Percentiles rank a stretch among this genome's conserved stretches.
phyloP scores from a whole-genome alignment of 2,113 vertebrate genomes.

The Poeciliopsis occidentalis region DNA sequence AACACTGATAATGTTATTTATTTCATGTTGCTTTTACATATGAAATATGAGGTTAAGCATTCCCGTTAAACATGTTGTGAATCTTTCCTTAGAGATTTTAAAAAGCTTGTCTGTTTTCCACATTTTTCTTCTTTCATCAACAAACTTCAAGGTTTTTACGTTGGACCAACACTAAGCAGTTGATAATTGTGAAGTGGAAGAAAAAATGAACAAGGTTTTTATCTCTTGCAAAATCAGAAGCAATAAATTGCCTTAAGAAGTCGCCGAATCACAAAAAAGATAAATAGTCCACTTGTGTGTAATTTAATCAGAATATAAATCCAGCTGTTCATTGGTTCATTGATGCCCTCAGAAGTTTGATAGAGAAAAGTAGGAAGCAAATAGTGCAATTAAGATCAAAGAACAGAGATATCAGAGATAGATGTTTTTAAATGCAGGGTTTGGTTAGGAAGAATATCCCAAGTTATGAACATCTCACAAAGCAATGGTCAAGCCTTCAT shows the following conservation, averaged over 20 bases:
- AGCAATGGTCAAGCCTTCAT: no score
- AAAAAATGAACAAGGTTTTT: no score
- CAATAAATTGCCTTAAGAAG: no score
- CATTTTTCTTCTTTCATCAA: neutral
- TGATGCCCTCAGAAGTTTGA: no score
- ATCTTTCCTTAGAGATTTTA: neutral
- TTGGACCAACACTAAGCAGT: neutral
- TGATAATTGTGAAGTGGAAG: no score
- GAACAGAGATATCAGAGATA: neutral
- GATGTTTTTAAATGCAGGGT: neutral
- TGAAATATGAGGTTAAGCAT: neutral
- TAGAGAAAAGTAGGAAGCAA: neutral
- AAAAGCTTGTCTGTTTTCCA: neutral
- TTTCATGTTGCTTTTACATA: constrained; percentile 2
- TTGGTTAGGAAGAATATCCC: no score
- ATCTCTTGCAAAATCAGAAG: no score
- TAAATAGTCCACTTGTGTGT: no score
- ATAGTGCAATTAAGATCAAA: neutral
- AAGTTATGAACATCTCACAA: no score
- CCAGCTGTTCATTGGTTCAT: no score
- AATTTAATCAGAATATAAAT: no score
- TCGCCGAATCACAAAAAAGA: no score
- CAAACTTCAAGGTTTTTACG: neutral
- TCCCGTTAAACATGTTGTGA: neutral
- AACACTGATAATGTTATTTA: constrained; percentile 5